Evolutionary conservation across 1,140 invertebrate genomes (phyloP).

Genomic region (Nasonia vitripennis): DNA sequence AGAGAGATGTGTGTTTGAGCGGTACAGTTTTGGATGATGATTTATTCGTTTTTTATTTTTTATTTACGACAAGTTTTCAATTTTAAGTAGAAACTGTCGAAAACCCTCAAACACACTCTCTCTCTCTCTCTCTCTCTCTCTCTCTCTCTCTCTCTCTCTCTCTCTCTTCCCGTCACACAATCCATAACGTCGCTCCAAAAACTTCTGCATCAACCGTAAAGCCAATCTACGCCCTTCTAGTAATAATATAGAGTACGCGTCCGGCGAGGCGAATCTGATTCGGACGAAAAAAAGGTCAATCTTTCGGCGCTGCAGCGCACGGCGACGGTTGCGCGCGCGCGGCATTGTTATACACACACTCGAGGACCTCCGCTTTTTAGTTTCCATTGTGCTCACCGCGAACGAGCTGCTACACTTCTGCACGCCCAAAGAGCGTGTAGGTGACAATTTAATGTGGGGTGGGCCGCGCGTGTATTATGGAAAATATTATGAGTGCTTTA

Average conservation of each 20-base stretch:
- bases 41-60: no score
- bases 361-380: constrained; percentile 9
- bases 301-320: not conserved
- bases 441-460: constrained; percentile 36
- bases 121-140: no score
- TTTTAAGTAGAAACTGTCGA: no score
- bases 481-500: not conserved
- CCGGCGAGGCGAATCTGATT: constrained; percentile 34
- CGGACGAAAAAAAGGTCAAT: constrained; percentile 46
- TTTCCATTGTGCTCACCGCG: not conserved
- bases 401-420: not conserved
- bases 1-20: not conserved
- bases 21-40: not conserved
- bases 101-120: no score
- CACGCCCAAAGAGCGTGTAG: constrained; percentile 19
- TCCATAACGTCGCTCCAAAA: not conserved
- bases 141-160: no score
- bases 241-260: constrained; percentile 19
- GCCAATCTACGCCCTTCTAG: no score
- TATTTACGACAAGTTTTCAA: no score
- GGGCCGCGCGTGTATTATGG: not conserved
- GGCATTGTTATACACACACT: constrained; percentile 21
- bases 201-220: no score
- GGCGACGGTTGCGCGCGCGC: not conserved
- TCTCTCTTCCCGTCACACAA: no score